Base-by-base conservation (phyloP, 1,140 invertebrate species). In the Neomicropteryx cornuta region DNA sequence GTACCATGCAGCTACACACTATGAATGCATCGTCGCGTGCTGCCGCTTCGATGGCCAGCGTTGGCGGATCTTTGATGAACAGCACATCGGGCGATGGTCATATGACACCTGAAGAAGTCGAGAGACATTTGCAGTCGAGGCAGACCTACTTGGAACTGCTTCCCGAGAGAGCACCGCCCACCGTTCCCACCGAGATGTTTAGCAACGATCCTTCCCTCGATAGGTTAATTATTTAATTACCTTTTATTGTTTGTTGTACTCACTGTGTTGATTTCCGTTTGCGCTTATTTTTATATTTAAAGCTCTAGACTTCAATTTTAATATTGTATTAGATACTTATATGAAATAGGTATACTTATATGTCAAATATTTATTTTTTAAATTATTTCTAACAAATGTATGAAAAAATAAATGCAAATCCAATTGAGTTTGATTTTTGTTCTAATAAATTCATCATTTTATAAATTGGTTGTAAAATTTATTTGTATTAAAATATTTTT, bases 121-220 rank as follows among this genome's bases (percentile, higher is more conserved):
- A 92, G 55, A 73, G 87, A 33, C 87, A 92, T 60, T 68, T 94
- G 41, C 87, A 92, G 60, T 85, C 87, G 24, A 72, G 85, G 39
- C 86, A 88, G 50, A 79, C 75, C 38, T 83, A 79, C 48, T 64
- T 90, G 55, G 85, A 89, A 55, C 70, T 92, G 30, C 70, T 86
- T 38, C 82, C 82, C 13, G 87, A 91, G 57, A 79, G 86, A 50
- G 81, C 88, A 33, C 86, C 87, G 1, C 78, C 85, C 1, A 90
- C 86, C 22, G 83, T 93, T 8, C 88, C 88, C 5, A 87, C 81
- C 30, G 88, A 92, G 62, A 89, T 92, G 79, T 91, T 94, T 50
- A 92, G 87, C 53, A 91, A 91, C 64, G 88, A 93, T 51, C 83
- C 81, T 32, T 86, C 83, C 6, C 63, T 84, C 41, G 84, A 87